Base-by-base conservation (phyloP, 2,113 vertebrate species). In the Pterocles gutturalis region DNA sequence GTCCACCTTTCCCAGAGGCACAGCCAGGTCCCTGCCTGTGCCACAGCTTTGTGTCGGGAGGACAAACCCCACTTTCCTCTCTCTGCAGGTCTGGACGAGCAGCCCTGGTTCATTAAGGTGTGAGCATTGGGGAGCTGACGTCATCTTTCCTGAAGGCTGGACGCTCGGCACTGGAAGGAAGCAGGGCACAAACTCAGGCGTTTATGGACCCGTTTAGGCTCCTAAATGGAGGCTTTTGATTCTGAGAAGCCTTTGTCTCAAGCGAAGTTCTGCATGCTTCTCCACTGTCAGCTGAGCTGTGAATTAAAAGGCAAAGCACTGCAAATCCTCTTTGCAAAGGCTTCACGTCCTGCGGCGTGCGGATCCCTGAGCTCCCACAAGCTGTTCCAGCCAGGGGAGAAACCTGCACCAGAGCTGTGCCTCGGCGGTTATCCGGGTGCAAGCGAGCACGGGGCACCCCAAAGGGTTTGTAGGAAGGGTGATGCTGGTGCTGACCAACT, bases 71-170 rank as follows among this genome's bases (percentile, higher is more conserved):
- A 1, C 21, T n/a, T 3, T 9, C 28, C 20, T 9, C 58, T 36
- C n/a, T 5, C 11, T 17, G 33, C 34, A 6, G 17, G 15, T 4
- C 49, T 29, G 45, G 34, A 16, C 15, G 21, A 51, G 26, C 71
- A 31, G 34, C 55, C 13, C 34, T 10, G 38, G 1, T 24, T 31
- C 13, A 0, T 16, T 10, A 19, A 26, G 38, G 36, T 16, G 11
- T 0, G 0, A 3, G 54, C 58, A 1, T 0, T 31, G 24, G 3
- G 33, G 34, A 48, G 17, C 25, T 58, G 5, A 0, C 0, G 0
- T 9, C 31, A 17, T 2, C 48, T 55, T 5, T 25, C 58, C 48
- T 8, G n/a, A 22, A 45, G 46, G 82, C 72, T 38, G 67, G 41
- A 6, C 17, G 2, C 41, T 14, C 26, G 5, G 11, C 49, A 2